Percentiles rank a stretch among this genome's conserved stretches.
phyloP scores from a whole-genome alignment of 1,140 invertebrate genomes.

The Lucilia cuprina region DNA sequence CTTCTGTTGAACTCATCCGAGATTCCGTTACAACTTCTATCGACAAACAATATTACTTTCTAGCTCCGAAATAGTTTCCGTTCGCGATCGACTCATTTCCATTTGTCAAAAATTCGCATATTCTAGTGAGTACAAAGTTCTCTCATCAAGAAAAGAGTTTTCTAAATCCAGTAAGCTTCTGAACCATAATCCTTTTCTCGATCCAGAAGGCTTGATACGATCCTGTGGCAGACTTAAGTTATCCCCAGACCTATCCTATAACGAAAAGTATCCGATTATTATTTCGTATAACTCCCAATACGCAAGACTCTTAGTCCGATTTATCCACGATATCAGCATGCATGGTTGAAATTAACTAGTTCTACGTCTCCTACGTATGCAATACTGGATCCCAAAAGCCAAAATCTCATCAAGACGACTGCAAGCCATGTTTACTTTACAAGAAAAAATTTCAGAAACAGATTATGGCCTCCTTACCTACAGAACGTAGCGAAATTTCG shows the following conservation, averaged over 20 bases:
- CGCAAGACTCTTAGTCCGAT: background rate
- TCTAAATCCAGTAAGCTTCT: background rate
- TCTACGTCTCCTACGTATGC: background rate
- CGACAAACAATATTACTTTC: background rate
- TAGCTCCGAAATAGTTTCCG: background rate
- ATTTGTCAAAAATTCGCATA: too few relatives aligned
- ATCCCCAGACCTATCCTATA: background rate
- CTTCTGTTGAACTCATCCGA: background rate
- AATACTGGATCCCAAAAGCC: background rate
- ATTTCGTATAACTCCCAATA: background rate
- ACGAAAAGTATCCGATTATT: background rate
- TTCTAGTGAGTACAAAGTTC: background rate
- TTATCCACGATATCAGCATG: background rate
- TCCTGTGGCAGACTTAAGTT: background rate
- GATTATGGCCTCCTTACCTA: too few relatives aligned
- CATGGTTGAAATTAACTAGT: background rate
- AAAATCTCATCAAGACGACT: too few relatives aligned
- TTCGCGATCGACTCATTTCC: background rate
- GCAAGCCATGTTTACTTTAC: too few relatives aligned
- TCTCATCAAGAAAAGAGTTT: background rate
- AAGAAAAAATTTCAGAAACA: too few relatives aligned
- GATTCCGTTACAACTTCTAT: background rate
- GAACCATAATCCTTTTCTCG: background rate
- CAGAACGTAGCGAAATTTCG: background rate
- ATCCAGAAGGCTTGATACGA: background rate